Base-by-base conservation (phyloP, 1,140 invertebrate species). In the Neodiprion virginianus region DNA sequence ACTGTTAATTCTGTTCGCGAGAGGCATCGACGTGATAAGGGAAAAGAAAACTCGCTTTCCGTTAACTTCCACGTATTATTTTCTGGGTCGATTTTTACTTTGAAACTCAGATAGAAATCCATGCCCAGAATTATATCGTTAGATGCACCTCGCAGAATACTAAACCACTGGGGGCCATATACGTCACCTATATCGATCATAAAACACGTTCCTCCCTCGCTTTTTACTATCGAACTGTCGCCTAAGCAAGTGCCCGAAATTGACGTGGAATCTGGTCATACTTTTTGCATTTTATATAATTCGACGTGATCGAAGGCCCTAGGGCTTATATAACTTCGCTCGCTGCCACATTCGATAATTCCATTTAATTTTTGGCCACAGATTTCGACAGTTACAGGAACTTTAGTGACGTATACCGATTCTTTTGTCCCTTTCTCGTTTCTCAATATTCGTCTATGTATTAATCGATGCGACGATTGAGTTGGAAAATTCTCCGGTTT, bases 331-430 rank as follows among this genome's bases (percentile, higher is more conserved):
- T 71, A 73, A n/a, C 73, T 72, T 48, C 76, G 14, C 17, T 75
- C 76, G 17, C 76, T 77, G 7, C 76, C 76, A 67, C 76, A 72
- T 21, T 77, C 76, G 8, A 77, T 71, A 21, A 77, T 75, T 61
- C 76, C 74, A 8, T 1, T 50, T 23, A 77, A 66, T 53, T 73
- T 75, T 70, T 72, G 48, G n/a, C 73, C 73, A 67, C 71, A 75
- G 48, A 77, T 72, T 1, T 67, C 72, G 23, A 77, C 73, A 50
- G 69, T 72, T 1, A 77, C 69, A 1, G 71, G 71, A n/a, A 75
- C 70, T 71, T 23, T 73, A 17, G 71, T 12, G 12, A 53, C n/a
- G 47, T 73, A 73, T 12, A 11, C 17, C 68, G 72, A 69, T 48
- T 77, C 48, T 28, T 53, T 53, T 67, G 74, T 28, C 1, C 68